Conservation (phyloP, 2,113 vertebrate genomes). For the Seriola aureovittata region DNA sequence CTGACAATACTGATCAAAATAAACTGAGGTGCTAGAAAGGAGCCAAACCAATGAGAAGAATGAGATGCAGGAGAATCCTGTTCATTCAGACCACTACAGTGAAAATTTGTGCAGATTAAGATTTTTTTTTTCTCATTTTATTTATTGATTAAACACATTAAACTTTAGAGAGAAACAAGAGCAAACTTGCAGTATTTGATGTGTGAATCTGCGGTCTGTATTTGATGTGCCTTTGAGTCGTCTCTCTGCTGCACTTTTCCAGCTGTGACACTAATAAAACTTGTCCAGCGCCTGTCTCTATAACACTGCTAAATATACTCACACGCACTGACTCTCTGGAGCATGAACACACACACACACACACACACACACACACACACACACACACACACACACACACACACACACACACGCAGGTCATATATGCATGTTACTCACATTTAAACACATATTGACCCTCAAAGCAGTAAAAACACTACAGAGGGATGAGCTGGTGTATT, state of each 20-base stretch:
- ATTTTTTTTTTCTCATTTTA: neutral
- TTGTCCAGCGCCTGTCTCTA: slow-evolving; percentile 8
- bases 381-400: slow-evolving; percentile 24
- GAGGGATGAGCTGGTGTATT: slow-evolving; percentile 34
- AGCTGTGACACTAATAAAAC: slow-evolving; percentile 32
- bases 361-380: slow-evolving; percentile 31
- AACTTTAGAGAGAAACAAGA: neutral
- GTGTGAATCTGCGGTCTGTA: neutral
- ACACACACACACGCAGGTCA: slow-evolving; percentile 22
- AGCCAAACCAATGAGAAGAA: too few species aligned
- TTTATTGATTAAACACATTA: neutral
- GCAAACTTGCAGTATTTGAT: neutral
- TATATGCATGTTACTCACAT: slow-evolving; percentile 6
- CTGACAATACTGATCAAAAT: too few species aligned
- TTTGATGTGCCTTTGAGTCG: neutral
- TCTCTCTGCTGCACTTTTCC: slow-evolving; percentile 12
- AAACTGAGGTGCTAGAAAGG: too few species aligned
- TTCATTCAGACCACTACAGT: neutral
- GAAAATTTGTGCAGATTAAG: neutral
- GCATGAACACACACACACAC: neutral
- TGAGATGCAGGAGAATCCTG: too few species aligned
- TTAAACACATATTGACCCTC: slow-evolving; percentile 29
- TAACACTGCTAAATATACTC: slow-evolving; percentile 32
- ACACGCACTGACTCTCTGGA: slow-evolving; percentile 12
- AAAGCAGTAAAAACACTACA: slow-evolving; percentile 44